phyloP scores from a whole-genome alignment of 2,888 invertebrate genomes.

The Vanessa cardui region DNA sequence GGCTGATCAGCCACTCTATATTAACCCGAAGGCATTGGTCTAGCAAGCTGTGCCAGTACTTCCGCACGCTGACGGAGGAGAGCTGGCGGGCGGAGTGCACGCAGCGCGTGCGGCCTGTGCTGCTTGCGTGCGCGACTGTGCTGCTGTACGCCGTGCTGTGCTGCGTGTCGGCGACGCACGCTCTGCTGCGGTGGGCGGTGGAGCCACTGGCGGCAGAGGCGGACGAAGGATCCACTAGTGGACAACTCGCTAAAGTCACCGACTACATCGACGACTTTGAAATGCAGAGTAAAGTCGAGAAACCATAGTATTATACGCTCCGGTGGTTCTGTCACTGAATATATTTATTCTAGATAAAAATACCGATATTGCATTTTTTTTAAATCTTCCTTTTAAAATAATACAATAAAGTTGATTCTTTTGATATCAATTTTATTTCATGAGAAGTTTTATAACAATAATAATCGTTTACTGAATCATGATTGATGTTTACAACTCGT shows the following conservation, averaged over 20 bases:
- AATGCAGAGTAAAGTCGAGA: conserved; percentile 34
- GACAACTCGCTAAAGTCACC: conserved; percentile 47
- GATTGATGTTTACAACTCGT: no score
- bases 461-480: no score
- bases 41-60: conserved; percentile 62
- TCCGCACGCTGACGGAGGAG: conserved; percentile 63
- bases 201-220: conserved; percentile 59
- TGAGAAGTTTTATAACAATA: not conserved
- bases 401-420: conserved; percentile 4
- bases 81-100: conserved; percentile 50
- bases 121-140: conserved; percentile 53
- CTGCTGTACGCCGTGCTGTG: conserved; percentile 60
- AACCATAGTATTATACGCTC: conserved; percentile 35
- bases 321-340: not conserved
- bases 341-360: no score
- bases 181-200: conserved; percentile 60
- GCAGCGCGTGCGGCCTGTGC: conserved; percentile 49
- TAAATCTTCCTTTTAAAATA: not conserved
- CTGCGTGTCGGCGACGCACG: conserved; percentile 51
- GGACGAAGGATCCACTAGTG: conserved; percentile 42
- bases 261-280: conserved; percentile 52
- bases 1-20: not conserved
- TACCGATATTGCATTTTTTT: not conserved
- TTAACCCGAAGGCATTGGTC: not conserved
- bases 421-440: not conserved